phyloP scores from a whole-genome alignment of 2,113 vertebrate species.

The Zosterops pallidus region DNA sequence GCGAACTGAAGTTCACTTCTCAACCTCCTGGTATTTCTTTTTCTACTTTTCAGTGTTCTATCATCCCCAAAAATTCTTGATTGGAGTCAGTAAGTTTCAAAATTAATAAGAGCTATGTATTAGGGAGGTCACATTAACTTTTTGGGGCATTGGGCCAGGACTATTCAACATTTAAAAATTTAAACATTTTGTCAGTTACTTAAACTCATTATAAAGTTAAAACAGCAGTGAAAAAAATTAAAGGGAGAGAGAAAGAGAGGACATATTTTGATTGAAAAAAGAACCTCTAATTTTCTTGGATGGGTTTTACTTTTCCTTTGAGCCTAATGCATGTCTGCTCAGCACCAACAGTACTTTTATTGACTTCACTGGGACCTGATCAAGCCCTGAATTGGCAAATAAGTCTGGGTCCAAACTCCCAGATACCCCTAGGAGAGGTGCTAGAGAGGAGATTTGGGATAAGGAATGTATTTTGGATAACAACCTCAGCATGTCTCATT shows the following conservation, averaged over 20 bases:
- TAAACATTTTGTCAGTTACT: slow-evolving; percentile 26
- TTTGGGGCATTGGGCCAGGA: not conserved
- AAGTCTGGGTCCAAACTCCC: not conserved
- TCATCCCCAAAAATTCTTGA: not conserved
- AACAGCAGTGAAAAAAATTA: not conserved
- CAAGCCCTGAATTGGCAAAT: not conserved
- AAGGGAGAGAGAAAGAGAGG: not conserved
- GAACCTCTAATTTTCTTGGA: not conserved
- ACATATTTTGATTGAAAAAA: not conserved
- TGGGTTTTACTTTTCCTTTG: not conserved
- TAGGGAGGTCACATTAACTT: not conserved
- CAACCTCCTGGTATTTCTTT: not conserved
- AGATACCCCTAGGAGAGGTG: not conserved
- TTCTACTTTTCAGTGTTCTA: not conserved
- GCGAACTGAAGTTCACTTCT: not conserved
- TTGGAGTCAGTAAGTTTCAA: not conserved
- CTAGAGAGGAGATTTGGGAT: slow-evolving; percentile 24
- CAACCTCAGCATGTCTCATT: slow-evolving; percentile 7
- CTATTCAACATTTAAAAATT: not conserved
- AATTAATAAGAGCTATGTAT: not conserved
- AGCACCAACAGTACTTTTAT: not conserved
- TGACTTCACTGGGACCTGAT: not conserved
- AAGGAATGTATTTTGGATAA: slow-evolving; percentile 37
- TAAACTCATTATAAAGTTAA: not conserved
- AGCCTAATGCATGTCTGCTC: not conserved